Base-by-base conservation (phyloP, 2,113 vertebrate species). In the Myxocyprinus asiaticus region DNA sequence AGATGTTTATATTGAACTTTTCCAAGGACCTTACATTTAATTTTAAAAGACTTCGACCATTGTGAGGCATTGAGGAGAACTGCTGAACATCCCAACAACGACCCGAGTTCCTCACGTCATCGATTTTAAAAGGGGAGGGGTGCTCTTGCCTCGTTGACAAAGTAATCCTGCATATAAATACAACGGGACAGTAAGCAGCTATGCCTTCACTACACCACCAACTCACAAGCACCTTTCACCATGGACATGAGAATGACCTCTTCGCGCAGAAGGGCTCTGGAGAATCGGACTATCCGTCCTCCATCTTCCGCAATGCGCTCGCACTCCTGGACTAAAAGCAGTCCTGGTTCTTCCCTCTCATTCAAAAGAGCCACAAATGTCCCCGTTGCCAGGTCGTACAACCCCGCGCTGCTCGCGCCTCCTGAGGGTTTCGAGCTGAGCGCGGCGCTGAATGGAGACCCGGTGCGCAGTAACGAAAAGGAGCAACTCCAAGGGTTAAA, bases 401-500 rank as follows among this genome's bases (percentile, higher is more conserved):
- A 75, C 87, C 91, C 78, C 79, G 91, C 0, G 80, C 89, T 90
- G 89, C 94, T 87, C 92, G 93, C 88, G 94, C 93, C 3, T 85
- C 14, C 91, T 12, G 94, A 94, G 77, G 95, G 93, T 85, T 88
- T 96, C 51, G 95, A 95, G 48, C 84, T 94, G n/a, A 88, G 93
- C 66, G 93, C 93, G 51, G 91, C 91, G 76, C 90, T 94, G 53
- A 96, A 94, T 86, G 92, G 92, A 88, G 94, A 95, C 87, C 90
- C 92, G 81, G 22, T 3, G 67, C 88, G 94, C 75, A 95, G 93
- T 9, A 95, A 93, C 84, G 95, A 96, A 86, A 96, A 96, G 85
- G 94, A 95, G 89, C 95, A 96, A 87, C 90, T 96, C 53, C 95
- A 96, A 88, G 94, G 94, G 72, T 92, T 96, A 76, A 95, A 96